A percentile compares a stretch with the other conserved stretches of the same genome.
phyloP scores from a whole-genome alignment of 1,140 invertebrate species.

The Platyscapa corneri region DNA sequence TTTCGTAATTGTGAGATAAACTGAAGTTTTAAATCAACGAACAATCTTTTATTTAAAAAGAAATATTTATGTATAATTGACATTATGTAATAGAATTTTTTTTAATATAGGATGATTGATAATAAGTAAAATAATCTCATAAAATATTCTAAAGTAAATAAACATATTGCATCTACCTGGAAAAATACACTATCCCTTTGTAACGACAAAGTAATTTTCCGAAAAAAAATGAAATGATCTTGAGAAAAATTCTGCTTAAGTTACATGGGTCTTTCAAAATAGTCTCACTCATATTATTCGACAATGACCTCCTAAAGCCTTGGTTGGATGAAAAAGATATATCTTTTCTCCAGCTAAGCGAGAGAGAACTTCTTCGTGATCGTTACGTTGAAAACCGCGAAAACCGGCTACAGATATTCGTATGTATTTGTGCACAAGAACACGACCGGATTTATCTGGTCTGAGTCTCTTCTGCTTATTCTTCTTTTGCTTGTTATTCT shows the following conservation, averaged over 20 bases:
- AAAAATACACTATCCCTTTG: no score
- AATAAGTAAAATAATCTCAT: neutral
- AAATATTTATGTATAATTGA: neutral
- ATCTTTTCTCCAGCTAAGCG: neutral
- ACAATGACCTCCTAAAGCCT: neutral
- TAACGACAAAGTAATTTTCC: no score
- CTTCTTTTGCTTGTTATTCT: neutral
- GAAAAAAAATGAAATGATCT: neutral
- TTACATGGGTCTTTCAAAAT: neutral
- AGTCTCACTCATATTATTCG: neutral
- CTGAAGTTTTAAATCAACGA: no score
- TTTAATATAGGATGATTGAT: no score
- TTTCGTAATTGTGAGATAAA: neutral
- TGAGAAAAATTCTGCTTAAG: neutral
- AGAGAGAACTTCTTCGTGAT: neutral
- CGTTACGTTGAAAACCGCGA: neutral
- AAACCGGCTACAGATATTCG: neutral
- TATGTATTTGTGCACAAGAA: neutral
- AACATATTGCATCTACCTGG: no score
- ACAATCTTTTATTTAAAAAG: neutral
- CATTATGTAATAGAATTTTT: neutral
- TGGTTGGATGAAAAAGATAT: neutral
- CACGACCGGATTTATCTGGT: neutral
- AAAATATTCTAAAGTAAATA: neutral
- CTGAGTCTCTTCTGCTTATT: neutral